Percentiles rank a stretch among this genome's conserved stretches.
These are phyloP conservation scores for Zaprionus capensis DNA, from an alignment of 1,140 invertebrate species.

Conservation along the genomic window DNA sequence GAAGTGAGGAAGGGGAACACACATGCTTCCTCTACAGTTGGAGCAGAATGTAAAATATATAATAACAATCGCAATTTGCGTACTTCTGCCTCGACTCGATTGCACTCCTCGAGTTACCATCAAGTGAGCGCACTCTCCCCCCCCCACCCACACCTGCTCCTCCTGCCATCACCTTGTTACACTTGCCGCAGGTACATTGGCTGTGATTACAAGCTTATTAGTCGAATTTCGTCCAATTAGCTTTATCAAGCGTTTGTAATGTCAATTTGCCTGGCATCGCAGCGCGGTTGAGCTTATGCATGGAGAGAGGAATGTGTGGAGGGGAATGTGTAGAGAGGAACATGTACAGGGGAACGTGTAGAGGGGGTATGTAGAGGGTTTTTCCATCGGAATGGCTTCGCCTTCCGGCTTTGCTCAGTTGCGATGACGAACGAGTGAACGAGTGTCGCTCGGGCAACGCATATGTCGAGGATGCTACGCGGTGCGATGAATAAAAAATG, in stretches of 20 bases:
- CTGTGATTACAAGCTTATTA: conserved; percentile 21
- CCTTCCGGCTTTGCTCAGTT: neutral
- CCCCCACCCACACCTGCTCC: neutral
- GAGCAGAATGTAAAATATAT: conserved; percentile 55
- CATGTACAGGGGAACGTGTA: neutral
- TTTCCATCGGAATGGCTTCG: neutral
- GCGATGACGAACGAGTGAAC: neutral
- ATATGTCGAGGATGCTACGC: neutral
- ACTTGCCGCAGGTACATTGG: neutral
- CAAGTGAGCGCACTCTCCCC: neutral
- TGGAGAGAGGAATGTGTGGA: neutral
- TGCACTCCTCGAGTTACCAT: conserved; percentile 5
- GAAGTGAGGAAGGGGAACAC: neutral
- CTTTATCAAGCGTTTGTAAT: conserved; percentile 4
- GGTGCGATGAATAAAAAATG: neutral
- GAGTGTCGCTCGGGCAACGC: neutral
- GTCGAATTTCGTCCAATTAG: conserved; percentile 10
- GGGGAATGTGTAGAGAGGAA: no score
- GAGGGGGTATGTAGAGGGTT: neutral
- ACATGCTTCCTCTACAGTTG: neutral
- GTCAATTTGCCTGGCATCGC: neutral
- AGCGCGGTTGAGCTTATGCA: neutral
- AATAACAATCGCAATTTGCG: conserved; percentile 43
- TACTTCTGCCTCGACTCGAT: conserved; percentile 32
- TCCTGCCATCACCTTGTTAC: neutral